phyloP scores from a whole-genome alignment of 2,797 vertebrate species.

The Sorex maritimensis region DNA sequence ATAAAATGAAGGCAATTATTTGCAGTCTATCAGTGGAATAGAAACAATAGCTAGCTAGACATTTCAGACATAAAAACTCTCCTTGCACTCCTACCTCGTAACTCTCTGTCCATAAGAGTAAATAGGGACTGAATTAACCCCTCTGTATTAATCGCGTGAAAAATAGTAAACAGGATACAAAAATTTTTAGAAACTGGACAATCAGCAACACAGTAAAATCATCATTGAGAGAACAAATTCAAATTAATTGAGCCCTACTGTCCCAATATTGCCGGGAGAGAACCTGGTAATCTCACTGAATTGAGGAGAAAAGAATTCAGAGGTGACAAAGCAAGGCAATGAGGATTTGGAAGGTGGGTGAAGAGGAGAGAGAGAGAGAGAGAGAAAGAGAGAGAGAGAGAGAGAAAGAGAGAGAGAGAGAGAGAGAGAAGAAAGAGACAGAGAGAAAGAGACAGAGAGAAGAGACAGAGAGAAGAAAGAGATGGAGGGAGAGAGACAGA shows the following conservation, averaged over 20 bases:
- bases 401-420: neutral
- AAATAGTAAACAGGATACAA: neutral
- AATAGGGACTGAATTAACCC: neutral
- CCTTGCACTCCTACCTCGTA: too few species aligned
- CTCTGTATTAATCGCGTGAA: neutral
- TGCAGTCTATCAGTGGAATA: neutral
- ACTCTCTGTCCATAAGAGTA: neutral
- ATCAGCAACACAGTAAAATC: neutral
- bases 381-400: too few species aligned
- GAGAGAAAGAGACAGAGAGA: neutral
- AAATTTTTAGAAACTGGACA: neutral
- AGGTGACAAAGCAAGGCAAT: neutral
- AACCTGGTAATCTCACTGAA: neutral
- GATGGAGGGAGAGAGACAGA: neutral
- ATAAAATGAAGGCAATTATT: slow-evolving; percentile 50
- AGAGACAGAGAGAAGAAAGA: neutral
- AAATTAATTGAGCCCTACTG: neutral
- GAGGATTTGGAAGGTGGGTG: neutral
- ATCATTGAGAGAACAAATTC: neutral
- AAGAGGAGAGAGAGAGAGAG: too few species aligned
- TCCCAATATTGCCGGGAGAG: neutral
- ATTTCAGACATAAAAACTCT: slow-evolving; percentile 18
- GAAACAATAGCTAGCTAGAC: neutral
- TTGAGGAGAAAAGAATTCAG: neutral
- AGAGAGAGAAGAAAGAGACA: too few species aligned